These are phyloP conservation scores for Melopsittacus undulatus DNA, from an alignment of 2,797 vertebrate genomes.

Conservation along the genomic window DNA sequence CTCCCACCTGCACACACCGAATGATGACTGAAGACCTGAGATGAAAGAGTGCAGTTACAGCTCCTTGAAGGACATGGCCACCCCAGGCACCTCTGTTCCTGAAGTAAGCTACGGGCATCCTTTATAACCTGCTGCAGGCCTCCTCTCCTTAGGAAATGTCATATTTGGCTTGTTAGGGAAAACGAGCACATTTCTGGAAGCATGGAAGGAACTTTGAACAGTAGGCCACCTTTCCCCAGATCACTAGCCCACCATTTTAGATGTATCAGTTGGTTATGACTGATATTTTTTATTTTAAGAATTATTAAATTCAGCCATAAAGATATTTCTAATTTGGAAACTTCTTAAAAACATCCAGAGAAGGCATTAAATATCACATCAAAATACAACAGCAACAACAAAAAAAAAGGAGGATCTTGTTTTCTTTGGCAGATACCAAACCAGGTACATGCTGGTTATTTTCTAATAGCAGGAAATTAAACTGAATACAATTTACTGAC, in stretches of 20 bases:
- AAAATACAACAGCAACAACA: background rate
- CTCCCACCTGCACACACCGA: background rate
- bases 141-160: background rate
- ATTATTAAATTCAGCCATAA: background rate
- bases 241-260: background rate
- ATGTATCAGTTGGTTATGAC: background rate
- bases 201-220: background rate
- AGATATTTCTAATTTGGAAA: background rate
- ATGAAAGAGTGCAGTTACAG: background rate
- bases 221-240: background rate
- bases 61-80: background rate
- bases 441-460: background rate
- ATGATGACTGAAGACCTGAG: background rate
- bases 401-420: background rate
- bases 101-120: background rate
- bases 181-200: background rate
- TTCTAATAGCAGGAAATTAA: background rate
- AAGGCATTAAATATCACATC: background rate
- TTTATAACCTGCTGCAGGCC: background rate
- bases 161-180: background rate
- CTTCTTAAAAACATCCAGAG: background rate
- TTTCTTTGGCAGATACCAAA: background rate
- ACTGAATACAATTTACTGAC: background rate
- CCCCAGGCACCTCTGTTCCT: background rate
- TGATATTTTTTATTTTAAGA: background rate